Evolutionary conservation across 2,113 vertebrate species (phyloP).

Genomic region (Eretmochelys imbricata): DNA sequence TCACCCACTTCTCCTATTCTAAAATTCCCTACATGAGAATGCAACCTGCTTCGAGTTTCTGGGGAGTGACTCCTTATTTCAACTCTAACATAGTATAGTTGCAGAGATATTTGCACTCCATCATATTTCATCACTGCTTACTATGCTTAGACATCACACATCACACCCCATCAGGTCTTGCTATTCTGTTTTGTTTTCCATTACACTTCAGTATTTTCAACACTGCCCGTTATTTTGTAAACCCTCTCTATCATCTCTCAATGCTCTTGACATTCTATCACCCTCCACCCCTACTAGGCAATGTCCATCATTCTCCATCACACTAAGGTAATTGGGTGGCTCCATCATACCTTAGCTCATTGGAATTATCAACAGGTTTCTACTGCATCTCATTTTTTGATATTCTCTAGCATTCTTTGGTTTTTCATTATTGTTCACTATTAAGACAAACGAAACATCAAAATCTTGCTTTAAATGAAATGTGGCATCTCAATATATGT

Average conservation of each 20-base stretch:
- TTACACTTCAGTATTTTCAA: not conserved
- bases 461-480: not conserved
- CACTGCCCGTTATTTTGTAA: not conserved
- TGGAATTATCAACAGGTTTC: not conserved
- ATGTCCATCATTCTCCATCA: not conserved
- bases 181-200: constrained; percentile 7
- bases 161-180: not conserved
- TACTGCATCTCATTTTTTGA: not conserved
- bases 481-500: not conserved
- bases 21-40: not conserved
- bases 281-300: not conserved
- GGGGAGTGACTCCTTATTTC: not conserved
- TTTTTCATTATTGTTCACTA: not conserved
- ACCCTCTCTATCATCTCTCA: not conserved
- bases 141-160: not conserved
- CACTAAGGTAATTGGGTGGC: accelerated
- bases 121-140: not conserved
- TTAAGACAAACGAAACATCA: not conserved
- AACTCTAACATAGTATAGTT: not conserved
- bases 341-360: not conserved
- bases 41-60: not conserved
- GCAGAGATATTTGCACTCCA: not conserved
- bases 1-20: accelerated
- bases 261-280: not conserved
- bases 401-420: not conserved